These are phyloP conservation scores for Apamea crenata DNA, from an alignment of 2,888 invertebrate genomes.

Conservation along the genomic window DNA sequence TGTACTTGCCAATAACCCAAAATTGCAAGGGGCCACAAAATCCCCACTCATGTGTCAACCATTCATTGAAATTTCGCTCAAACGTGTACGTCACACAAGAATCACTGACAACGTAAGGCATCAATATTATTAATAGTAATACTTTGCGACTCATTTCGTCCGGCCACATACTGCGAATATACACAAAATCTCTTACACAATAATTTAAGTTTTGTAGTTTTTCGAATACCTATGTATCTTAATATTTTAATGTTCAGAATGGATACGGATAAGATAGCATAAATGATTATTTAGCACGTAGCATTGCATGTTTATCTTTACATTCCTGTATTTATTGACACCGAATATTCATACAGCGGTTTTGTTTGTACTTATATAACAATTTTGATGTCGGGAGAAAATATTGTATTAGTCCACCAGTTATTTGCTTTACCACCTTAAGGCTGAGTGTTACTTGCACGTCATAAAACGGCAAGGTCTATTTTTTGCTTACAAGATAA, in stretches of 20 bases:
- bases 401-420: neutral
- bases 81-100: constrained; percentile 5
- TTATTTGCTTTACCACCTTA: neutral
- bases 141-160: constrained; percentile 23
- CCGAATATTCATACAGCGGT: constrained; percentile 21
- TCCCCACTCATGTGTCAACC: neutral
- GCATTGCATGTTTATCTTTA: constrained; percentile 10
- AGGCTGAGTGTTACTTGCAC: no score
- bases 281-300: constrained; percentile 38
- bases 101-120: constrained; percentile 36
- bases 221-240: constrained; percentile 58
- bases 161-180: constrained; percentile 51
- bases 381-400: neutral
- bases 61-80: neutral
- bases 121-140: constrained; percentile 19
- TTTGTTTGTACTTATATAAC: constrained; percentile 12
- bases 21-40: rapidly evolving
- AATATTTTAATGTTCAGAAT: constrained; percentile 34
- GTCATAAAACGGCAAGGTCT: neutral
- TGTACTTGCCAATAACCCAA: constrained; percentile 6
- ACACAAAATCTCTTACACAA: constrained; percentile 58
- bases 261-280: constrained; percentile 50
- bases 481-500: neutral
- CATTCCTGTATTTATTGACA: constrained; percentile 13
- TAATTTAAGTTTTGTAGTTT: constrained; percentile 54